Evolutionary conservation across 2,888 invertebrate species (phyloP).

Genomic region (Drepana falcataria): DNA sequence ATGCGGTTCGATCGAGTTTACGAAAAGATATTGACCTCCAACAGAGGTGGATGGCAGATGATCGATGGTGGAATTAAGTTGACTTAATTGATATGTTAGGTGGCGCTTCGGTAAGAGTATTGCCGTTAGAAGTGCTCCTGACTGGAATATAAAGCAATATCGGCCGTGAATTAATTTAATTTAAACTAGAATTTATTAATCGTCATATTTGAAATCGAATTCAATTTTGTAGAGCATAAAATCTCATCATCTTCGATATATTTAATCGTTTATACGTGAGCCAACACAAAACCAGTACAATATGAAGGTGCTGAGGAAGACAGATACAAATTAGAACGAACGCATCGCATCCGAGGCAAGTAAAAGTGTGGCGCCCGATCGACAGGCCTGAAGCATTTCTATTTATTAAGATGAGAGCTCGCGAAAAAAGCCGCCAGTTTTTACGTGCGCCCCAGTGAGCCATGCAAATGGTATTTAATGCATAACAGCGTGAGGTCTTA

Average conservation of each 20-base stretch:
- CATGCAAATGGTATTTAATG: conserved; percentile 59
- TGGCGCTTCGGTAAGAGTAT: conserved; percentile 42
- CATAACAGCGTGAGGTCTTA: conserved; percentile 52
- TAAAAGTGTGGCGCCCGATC: conserved; percentile 68
- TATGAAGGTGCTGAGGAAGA: conserved; percentile 34
- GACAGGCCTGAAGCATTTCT: conserved; percentile 48
- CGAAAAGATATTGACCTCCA: conserved; percentile 70
- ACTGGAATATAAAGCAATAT: conserved; percentile 37
- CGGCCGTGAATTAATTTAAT: conserved; percentile 13
- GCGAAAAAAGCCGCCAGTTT: conserved; percentile 40
- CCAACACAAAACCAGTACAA: conserved; percentile 27
- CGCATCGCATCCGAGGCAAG: conserved; percentile 48
- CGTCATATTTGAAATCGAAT: too few species aligned
- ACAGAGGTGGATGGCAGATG: conserved; percentile 63
- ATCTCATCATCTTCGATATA: too few species aligned
- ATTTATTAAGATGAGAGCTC: conserved; percentile 56
- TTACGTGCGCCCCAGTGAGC: conserved; percentile 40
- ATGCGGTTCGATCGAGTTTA: conserved; percentile 49
- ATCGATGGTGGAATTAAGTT: conserved; percentile 61
- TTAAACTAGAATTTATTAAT: too few species aligned
- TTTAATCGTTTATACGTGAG: too few species aligned
- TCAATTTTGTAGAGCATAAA: too few species aligned
- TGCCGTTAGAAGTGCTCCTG: conserved; percentile 27
- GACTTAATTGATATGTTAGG: conserved; percentile 56
- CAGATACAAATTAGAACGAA: conserved; percentile 56